A percentile compares a stretch with the other conserved stretches of the same genome.
phyloP scores from a whole-genome alignment of 2,113 vertebrate genomes.

The Halichoerus grypus region DNA sequence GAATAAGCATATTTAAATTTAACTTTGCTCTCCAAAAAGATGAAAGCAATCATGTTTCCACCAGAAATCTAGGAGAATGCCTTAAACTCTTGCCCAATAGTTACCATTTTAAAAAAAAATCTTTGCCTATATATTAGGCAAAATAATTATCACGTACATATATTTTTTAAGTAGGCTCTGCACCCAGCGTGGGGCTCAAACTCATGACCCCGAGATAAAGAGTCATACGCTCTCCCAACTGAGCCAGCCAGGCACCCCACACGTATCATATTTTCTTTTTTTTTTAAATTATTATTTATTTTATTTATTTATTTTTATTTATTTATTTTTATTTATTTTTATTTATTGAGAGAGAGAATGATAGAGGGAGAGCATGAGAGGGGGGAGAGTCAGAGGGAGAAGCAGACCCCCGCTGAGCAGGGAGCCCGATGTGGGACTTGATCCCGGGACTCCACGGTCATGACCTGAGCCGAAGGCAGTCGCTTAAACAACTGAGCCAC shows the following conservation, averaged over 20 bases:
- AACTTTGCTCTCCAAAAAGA: slow-evolving; percentile 16
- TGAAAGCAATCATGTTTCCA: neutral
- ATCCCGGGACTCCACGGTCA: no score
- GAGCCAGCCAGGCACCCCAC: neutral
- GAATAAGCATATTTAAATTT: neutral
- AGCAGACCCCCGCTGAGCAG: no score
- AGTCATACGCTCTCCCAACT: neutral
- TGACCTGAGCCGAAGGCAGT: no score
- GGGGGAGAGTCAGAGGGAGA: no score
- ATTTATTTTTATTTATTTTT: no score
- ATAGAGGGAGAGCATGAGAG: no score
- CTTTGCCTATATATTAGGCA: neutral
- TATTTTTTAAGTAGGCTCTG: neutral
- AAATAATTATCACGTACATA: neutral
- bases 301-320: no score
- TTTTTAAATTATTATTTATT: no score
- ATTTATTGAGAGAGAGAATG: no score
- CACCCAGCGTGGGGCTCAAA: neutral
- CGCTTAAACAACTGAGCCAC: neutral
- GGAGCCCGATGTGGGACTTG: no score
- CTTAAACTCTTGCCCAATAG: neutral
- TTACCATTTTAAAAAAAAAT: neutral
- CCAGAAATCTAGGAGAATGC: neutral
- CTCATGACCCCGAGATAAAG: neutral
- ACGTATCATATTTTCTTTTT: neutral